Evolutionary conservation across 1,140 invertebrate species (phyloP).

Genomic region (Bombus picipes): DNA sequence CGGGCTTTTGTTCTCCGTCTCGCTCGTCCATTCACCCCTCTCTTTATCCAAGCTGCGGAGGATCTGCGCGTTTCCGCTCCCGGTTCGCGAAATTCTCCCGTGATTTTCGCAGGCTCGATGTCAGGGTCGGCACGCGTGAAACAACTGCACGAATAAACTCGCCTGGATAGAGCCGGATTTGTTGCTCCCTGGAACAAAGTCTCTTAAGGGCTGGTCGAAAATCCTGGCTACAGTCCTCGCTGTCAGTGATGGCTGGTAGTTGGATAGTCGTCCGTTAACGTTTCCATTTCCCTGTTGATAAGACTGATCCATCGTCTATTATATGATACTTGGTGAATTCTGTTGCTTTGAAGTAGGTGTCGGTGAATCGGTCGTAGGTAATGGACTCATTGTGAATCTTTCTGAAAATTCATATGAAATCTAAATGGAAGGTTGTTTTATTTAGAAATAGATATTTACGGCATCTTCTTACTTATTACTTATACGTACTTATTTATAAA

Average conservation of each 20-base stretch:
- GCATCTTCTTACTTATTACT: too few relatives aligned
- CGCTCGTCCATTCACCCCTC: slow-evolving; percentile 27
- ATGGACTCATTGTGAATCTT: not conserved
- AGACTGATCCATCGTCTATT: slow-evolving; percentile 7
- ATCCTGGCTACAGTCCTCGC: slow-evolving; percentile 37
- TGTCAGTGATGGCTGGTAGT: not conserved
- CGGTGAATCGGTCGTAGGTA: not conserved
- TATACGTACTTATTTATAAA: too few relatives aligned
- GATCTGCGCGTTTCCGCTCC: slow-evolving; percentile 31
- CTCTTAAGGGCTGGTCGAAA: slow-evolving; percentile 59
- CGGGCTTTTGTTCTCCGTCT: slow-evolving; percentile 64
- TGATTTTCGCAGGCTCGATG: slow-evolving; percentile 62
- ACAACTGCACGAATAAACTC: slow-evolving; percentile 64
- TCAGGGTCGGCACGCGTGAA: slow-evolving; percentile 58
- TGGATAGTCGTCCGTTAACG: not conserved
- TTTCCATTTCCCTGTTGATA: slow-evolving; percentile 1
- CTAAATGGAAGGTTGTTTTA: too few relatives aligned
- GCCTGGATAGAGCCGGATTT: slow-evolving; percentile 58
- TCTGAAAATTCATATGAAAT: slow-evolving; percentile 15
- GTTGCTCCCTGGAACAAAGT: slow-evolving; percentile 54
- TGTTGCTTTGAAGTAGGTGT: not conserved
- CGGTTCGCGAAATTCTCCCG: slow-evolving; percentile 55
- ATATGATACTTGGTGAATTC: not conserved
- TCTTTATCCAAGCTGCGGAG: slow-evolving; percentile 35
- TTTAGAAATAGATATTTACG: too few relatives aligned